phyloP scores from a whole-genome alignment of 2,888 invertebrate genomes.

The Perdita meconis region DNA sequence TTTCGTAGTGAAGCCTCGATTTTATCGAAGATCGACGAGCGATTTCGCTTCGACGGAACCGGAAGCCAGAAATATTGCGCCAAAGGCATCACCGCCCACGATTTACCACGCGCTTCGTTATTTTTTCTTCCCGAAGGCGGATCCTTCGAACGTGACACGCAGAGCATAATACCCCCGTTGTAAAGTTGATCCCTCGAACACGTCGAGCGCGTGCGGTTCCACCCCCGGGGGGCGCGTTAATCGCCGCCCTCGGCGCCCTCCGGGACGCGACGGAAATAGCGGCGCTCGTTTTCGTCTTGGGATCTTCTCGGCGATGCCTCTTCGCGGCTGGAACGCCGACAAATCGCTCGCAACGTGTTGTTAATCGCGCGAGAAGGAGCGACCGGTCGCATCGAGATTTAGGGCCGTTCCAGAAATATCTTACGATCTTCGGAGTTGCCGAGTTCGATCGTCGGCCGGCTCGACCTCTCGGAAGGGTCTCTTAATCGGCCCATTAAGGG shows the following conservation, averaged over 20 bases:
- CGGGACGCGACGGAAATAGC: slow-evolving; percentile 67
- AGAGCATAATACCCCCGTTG: slow-evolving; percentile 49
- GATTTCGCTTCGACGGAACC: no score
- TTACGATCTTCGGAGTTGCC: slow-evolving; percentile 30
- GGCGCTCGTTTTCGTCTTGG: slow-evolving; percentile 44
- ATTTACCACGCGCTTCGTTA: slow-evolving; percentile 1
- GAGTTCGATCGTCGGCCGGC: slow-evolving; percentile 30
- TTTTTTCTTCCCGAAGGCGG: slow-evolving; percentile 13
- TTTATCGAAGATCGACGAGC: no score
- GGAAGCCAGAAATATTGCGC: not conserved
- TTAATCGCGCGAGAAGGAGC: slow-evolving; percentile 69
- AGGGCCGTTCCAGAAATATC: slow-evolving; percentile 64
- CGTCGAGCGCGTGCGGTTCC: slow-evolving; percentile 3
- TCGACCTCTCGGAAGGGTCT: slow-evolving; percentile 29
- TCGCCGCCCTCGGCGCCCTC: slow-evolving; percentile 38
- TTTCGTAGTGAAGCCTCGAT: no score
- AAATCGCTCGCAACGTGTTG: slow-evolving; percentile 69
- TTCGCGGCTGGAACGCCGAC: slow-evolving; percentile 64
- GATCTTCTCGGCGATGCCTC: slow-evolving; percentile 57
- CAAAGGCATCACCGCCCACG: slow-evolving; percentile 1
- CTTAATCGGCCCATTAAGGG: slow-evolving; percentile 44
- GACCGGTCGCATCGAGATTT: slow-evolving; percentile 53
- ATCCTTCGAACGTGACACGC: slow-evolving; percentile 38
- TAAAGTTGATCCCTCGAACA: slow-evolving; percentile 56
- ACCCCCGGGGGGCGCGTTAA: slow-evolving; percentile 41